These are phyloP conservation scores for Gulo gulo DNA, from an alignment of 2,113 vertebrate species.

Conservation along the genomic window DNA sequence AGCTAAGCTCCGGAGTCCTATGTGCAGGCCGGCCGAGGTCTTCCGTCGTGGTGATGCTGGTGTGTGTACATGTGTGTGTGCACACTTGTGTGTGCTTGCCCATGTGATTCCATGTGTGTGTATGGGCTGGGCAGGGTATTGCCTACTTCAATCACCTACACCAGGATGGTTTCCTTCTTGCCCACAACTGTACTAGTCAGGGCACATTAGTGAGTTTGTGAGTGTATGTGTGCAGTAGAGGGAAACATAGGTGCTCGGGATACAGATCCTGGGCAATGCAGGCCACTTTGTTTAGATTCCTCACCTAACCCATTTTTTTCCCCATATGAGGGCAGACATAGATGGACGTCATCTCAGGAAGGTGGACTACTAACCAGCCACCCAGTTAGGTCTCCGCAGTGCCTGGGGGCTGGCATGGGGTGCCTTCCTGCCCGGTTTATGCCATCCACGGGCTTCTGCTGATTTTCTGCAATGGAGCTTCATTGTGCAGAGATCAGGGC, in stretches of 20 bases:
- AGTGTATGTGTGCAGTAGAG: neutral
- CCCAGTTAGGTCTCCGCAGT: neutral
- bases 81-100: accelerated
- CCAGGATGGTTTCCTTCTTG: neutral
- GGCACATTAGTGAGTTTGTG: neutral
- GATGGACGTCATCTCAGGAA: neutral
- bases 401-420: neutral
- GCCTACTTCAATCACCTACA: neutral
- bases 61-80: too few relatives aligned
- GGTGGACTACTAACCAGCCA: accelerated
- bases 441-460: neutral
- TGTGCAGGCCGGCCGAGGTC: neutral
- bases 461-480: accelerated
- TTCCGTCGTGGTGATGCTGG: neutral
- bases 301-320: neutral
- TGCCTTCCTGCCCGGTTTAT: neutral
- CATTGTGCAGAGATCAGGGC: accelerated
- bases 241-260: neutral
- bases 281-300: neutral
- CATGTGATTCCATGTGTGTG: accelerated
- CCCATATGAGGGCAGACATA: neutral
- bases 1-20: too few relatives aligned
- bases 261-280: accelerated
- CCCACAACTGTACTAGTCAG: neutral
- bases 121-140: neutral